A percentile compares a stretch with the other conserved stretches of the same genome.
Conservation (phyloP, 2,113 vertebrate genomes). For the Ophiodon elongatus region DNA sequence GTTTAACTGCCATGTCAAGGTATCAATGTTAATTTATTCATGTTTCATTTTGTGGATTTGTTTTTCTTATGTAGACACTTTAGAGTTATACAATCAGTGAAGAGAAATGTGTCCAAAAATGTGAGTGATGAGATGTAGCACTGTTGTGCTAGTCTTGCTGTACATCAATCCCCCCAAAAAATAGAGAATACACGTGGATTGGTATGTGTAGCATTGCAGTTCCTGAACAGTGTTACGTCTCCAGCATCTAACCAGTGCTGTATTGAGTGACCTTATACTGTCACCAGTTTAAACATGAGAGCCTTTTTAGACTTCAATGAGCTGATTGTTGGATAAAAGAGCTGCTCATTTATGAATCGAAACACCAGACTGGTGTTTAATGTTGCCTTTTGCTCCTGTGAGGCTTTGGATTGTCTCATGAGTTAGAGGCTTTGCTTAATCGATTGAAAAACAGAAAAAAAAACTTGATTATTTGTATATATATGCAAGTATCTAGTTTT, state of each 20-base stretch:
- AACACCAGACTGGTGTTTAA: constrained; percentile 50
- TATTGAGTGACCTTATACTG: constrained; percentile 59
- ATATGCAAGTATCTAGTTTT: constrained; percentile 46
- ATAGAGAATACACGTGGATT: constrained; percentile 25
- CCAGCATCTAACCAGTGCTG: constrained; percentile 49
- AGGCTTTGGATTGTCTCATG: constrained; percentile 46
- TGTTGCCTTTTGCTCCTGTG: constrained; percentile 70
- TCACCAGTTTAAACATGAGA: constrained; percentile 36
- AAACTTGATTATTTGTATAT: constrained; percentile 60
- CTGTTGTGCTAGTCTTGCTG: constrained; percentile 26
- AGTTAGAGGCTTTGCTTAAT: constrained; percentile 56
- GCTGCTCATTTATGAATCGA: constrained; percentile 37
- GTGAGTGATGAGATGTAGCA: constrained; percentile 28
- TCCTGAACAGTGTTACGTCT: constrained; percentile 46
- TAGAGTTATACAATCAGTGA: constrained; percentile 40
- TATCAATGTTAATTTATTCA: constrained; percentile 74
- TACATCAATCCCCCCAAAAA: background rate
- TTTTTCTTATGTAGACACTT: constrained; percentile 37
- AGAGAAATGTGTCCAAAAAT: constrained; percentile 40
- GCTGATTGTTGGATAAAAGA: constrained; percentile 41
- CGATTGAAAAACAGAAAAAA: constrained; percentile 22
- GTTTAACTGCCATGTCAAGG: constrained; percentile 83
- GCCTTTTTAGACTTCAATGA: constrained; percentile 35
- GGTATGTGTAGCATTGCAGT: constrained; percentile 53
- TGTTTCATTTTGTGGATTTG: constrained; percentile 68